Conservation (phyloP, 2,888 invertebrate genomes). For the Monoplex corrugatus region DNA sequence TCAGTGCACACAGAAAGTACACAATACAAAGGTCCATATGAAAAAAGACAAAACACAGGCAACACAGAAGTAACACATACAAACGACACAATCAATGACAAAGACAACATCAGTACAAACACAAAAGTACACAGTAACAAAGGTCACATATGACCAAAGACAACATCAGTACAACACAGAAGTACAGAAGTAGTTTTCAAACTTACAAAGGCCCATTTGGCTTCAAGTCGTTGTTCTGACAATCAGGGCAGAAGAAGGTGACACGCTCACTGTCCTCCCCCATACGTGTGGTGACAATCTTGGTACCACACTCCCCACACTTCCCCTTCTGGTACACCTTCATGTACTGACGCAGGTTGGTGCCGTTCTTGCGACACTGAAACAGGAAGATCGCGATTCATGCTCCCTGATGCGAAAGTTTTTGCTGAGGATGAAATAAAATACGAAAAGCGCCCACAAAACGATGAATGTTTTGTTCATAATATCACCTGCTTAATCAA, state of each 20-base stretch:
- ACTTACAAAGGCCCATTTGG: constrained; percentile 52
- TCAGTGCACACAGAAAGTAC: too few relatives aligned
- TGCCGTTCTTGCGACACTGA: constrained; percentile 70
- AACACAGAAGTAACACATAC: too few relatives aligned
- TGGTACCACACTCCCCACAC: constrained; percentile 69
- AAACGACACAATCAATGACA: too few relatives aligned
- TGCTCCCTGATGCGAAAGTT: not conserved
- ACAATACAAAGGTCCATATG: too few relatives aligned
- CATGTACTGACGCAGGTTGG: constrained; percentile 65
- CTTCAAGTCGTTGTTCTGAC: constrained; percentile 68
- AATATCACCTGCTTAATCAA: too few relatives aligned
- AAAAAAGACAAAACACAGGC: too few relatives aligned
- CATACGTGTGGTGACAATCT: constrained; percentile 65
- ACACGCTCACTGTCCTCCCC: constrained; percentile 70
- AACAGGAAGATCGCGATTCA: not conserved
- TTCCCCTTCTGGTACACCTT: constrained; percentile 69
- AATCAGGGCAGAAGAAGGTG: constrained; percentile 71
- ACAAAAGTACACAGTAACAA: too few relatives aligned
- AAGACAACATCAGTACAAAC: not conserved
- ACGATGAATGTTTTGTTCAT: too few relatives aligned
- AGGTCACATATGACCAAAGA: too few relatives aligned
- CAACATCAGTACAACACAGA: too few relatives aligned
- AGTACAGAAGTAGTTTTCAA: too few relatives aligned
- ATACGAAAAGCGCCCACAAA: not conserved
- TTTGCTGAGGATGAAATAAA: not conserved